These are phyloP conservation scores for Axea sp. DNA, from an alignment of 2,888 invertebrate genomes.

Conservation along the genomic window DNA sequence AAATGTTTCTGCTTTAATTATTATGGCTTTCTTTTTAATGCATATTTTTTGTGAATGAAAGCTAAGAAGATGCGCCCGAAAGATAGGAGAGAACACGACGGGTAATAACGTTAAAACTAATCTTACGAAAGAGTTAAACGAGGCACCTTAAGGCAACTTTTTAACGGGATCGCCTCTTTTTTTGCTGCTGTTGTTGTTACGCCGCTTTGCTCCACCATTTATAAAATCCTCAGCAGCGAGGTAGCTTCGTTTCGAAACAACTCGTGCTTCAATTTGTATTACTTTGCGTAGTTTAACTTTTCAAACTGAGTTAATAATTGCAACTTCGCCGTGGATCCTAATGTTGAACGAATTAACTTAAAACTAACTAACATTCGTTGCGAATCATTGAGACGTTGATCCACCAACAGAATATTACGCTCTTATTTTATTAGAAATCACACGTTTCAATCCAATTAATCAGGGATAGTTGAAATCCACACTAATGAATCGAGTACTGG, in stretches of 20 bases:
- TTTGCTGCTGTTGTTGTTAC: constrained; percentile 26
- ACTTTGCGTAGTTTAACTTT: constrained; percentile 27
- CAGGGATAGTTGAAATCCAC: too few species aligned
- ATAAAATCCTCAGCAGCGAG: constrained; percentile 14
- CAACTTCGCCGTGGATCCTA: neutral
- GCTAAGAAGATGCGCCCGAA: neutral
- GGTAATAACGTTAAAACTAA: constrained; percentile 20
- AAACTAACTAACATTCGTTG: constrained; percentile 5
- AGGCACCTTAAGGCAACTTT: constrained; percentile 6
- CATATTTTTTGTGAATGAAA: too few species aligned
- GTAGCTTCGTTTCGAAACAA: constrained; percentile 10
- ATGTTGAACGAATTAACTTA: neutral
- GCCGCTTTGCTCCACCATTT: constrained; percentile 11
- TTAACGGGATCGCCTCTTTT: constrained; percentile 18
- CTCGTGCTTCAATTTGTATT: constrained; percentile 20
- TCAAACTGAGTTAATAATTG: constrained; percentile 26
- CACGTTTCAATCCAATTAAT: too few species aligned
- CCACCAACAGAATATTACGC: too few species aligned
- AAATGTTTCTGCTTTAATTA: neutral
- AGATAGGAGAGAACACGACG: constrained; percentile 1
- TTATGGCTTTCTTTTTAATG: neutral
- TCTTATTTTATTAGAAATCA: too few species aligned
- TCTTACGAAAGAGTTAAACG: constrained; percentile 1
- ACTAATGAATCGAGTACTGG: too few species aligned
- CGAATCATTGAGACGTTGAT: neutral